These are phyloP conservation scores for Syngnathus rostellatus DNA, from an alignment of 2,797 vertebrate genomes.

Conservation along the genomic window DNA sequence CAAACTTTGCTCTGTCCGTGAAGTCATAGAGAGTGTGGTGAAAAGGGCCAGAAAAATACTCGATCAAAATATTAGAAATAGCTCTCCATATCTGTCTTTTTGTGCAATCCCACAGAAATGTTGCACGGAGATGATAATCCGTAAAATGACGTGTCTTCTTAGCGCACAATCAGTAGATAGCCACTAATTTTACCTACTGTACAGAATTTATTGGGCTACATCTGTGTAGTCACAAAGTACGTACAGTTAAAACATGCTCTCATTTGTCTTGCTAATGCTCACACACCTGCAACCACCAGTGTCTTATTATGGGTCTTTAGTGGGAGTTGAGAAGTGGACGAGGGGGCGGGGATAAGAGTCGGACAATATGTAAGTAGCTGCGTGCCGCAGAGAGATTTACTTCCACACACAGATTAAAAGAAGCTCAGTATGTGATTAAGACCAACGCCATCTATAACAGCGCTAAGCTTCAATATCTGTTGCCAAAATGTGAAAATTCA, in stretches of 20 bases:
- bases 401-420: slow-evolving; percentile 51
- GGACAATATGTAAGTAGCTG: slow-evolving; percentile 43
- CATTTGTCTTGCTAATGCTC: slow-evolving; percentile 10
- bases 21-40: no score
- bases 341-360: slow-evolving; percentile 50
- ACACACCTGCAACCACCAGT: slow-evolving; percentile 18
- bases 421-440: slow-evolving; percentile 60
- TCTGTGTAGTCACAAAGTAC: neutral
- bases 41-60: no score
- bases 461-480: slow-evolving; percentile 35
- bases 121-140: slow-evolving; percentile 56
- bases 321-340: slow-evolving; percentile 42
- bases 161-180: slow-evolving; percentile 33
- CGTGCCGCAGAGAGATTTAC: slow-evolving; percentile 52
- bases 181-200: neutral
- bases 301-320: slow-evolving; percentile 53
- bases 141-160: slow-evolving; percentile 36
- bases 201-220: neutral
- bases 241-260: neutral
- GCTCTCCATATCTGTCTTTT: no score
- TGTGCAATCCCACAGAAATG: slow-evolving; percentile 47
- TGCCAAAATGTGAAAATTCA: slow-evolving; percentile 2
- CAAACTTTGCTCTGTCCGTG: no score
- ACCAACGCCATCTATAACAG: slow-evolving; percentile 49
- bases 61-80: no score